These are phyloP conservation scores for Drosophila quinaria DNA, from an alignment of 2,888 invertebrate genomes.

Conservation along the genomic window DNA sequence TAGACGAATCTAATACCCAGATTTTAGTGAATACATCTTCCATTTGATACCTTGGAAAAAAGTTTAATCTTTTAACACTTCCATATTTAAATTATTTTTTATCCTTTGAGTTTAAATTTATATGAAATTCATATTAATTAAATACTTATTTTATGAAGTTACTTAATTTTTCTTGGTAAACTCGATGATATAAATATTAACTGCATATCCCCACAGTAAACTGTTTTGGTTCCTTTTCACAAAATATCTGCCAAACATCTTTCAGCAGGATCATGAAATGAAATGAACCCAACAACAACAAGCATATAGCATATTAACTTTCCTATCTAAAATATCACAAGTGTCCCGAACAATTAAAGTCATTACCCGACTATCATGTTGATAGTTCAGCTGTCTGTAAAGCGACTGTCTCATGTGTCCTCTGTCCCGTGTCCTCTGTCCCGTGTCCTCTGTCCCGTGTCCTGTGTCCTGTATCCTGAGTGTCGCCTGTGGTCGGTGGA, in stretches of 20 bases:
- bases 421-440: slow-evolving; percentile 33
- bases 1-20: too few relatives aligned
- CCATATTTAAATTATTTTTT: too few relatives aligned
- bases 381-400: slow-evolving; percentile 44
- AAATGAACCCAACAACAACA: slow-evolving; percentile 30
- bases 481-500: slow-evolving; percentile 43
- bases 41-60: too few relatives aligned
- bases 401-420: slow-evolving; percentile 24
- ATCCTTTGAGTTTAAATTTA: too few relatives aligned
- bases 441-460: slow-evolving; percentile 43
- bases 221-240: not conserved
- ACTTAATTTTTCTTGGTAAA: not conserved
- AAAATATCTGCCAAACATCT: not conserved
- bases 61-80: too few relatives aligned
- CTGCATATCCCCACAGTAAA: not conserved
- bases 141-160: too few relatives aligned
- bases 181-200: slow-evolving; percentile 19
- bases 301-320: slow-evolving; percentile 52
- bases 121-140: too few relatives aligned
- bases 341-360: slow-evolving; percentile 69
- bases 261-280: slow-evolving; percentile 11
- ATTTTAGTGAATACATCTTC: too few relatives aligned
- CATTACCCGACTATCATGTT: slow-evolving; percentile 77
- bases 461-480: slow-evolving; percentile 48
- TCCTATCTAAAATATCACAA: slow-evolving; percentile 25